Evolutionary conservation across 2,888 invertebrate species (phyloP), one percentile per base, ranked within the genome.

Genomic region (Callinectes sapidus): DNA sequence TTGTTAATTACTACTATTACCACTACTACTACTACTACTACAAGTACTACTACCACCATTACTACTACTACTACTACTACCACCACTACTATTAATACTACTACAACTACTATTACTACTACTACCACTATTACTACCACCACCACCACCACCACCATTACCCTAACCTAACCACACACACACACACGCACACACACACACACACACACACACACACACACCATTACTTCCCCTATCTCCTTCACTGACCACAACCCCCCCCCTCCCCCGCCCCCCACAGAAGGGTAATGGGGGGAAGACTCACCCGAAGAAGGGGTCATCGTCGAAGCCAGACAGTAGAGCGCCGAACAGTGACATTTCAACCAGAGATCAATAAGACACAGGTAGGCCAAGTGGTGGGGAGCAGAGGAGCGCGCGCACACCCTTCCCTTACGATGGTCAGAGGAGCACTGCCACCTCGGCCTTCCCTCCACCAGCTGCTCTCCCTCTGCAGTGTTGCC

Each of bases 301-400:
- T 77, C 39, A 91, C 91, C 91, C 91, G 55, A 91, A 91, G 61
- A 91, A 91, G 42, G 87, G 87, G 77, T 91, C 91, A 28, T 91
- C 87, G 54, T 91, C 91, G 55, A 91, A 88, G 6, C 91, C 91
- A 2, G 87, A 16, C 54, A 90, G 35, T 18, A 90, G 85, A 8
- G 90, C 32, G 18, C 91, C 91, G 55, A 91, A 91, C 3, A 91
- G 91, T 23, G 91, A 91, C 91, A 91, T 91, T 48, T 87, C 71
- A 66, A 48, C 10, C 71, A 42, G 16, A 71, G 55, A 91, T 91
- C 91, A 88, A 91, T 91, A 91, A 87, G 55, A 3, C 32, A 71
- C 61, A 89, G 71, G 86, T 55, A 90, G 28, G 81, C 71, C 66
- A 89, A 66, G 32, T 87, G 16, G 10, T 3, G 87, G n/a, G 35